Conservation (phyloP, 2,797 vertebrate species). For the Trachops cirrhosus region DNA sequence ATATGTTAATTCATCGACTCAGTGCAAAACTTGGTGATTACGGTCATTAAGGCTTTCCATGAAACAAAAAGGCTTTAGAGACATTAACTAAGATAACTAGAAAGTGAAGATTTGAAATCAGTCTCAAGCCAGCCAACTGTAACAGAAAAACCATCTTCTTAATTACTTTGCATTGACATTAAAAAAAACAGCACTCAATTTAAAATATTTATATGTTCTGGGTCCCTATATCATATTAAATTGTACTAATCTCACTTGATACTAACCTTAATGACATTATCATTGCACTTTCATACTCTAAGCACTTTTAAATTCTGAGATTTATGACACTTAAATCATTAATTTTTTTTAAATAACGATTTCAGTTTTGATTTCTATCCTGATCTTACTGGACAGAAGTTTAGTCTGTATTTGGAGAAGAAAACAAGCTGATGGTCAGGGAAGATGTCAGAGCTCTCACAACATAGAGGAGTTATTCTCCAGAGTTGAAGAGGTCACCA, state of each 20-base stretch:
- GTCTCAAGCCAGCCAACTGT: background rate
- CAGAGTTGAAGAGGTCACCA: constrained; percentile 28
- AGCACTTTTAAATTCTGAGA: background rate
- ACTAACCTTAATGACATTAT: constrained; percentile 9
- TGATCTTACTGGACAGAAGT: background rate
- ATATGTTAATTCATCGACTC: background rate
- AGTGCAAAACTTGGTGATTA: background rate
- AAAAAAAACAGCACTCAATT: background rate
- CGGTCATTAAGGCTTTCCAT: background rate
- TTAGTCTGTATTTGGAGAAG: background rate
- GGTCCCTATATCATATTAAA: background rate
- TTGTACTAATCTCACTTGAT: constrained; percentile 33
- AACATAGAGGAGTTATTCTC: constrained; percentile 32
- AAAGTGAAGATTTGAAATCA: background rate
- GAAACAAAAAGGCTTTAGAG: background rate
- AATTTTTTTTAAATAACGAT: background rate
- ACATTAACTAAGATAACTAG: background rate
- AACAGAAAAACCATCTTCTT: background rate
- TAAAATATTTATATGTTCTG: constrained; percentile 27
- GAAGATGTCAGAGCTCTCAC: constrained; percentile 37
- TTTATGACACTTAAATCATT: background rate
- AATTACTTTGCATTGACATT: background rate
- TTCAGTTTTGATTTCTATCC: constrained; percentile 29
- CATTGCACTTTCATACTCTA: background rate
- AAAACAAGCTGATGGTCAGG: constrained; percentile 24